Conservation (phyloP, 2,888 invertebrate species). For the Dugesia japonica region DNA sequence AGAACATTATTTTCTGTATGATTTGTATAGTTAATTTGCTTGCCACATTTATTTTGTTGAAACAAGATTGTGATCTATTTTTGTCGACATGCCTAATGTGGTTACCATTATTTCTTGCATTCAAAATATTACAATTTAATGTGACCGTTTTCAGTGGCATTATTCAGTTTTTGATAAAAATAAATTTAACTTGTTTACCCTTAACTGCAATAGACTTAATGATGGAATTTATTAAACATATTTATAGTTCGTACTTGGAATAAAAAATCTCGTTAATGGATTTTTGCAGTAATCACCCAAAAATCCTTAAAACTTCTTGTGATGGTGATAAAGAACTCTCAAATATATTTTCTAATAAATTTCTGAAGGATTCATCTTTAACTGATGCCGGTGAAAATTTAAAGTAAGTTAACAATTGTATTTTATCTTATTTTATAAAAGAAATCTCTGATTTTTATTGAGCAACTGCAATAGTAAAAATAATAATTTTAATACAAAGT, state of each 20-base stretch:
- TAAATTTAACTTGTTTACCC: neutral
- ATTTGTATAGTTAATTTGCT: neutral
- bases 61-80: neutral
- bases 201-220: neutral
- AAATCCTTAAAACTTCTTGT: neutral
- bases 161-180: neutral
- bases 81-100: neutral
- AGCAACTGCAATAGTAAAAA: too few relatives aligned
- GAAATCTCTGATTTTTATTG: too few relatives aligned
- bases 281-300: neutral
- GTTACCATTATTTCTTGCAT: neutral
- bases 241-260: neutral
- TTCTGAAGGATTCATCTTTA: neutral
- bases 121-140: too few relatives aligned
- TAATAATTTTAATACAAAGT: too few relatives aligned
- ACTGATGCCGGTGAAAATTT: neutral
- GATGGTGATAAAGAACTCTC: neutral
- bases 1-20: neutral
- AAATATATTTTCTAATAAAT: neutral
- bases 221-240: neutral
- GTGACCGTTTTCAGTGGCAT: neutral
- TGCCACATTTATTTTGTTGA: conserved; percentile 3
- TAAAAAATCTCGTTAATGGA: neutral
- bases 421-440: too few relatives aligned
- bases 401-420: conserved; percentile 16